Conservation (phyloP, 2,888 invertebrate species). For the Isotomurus palustris region DNA sequence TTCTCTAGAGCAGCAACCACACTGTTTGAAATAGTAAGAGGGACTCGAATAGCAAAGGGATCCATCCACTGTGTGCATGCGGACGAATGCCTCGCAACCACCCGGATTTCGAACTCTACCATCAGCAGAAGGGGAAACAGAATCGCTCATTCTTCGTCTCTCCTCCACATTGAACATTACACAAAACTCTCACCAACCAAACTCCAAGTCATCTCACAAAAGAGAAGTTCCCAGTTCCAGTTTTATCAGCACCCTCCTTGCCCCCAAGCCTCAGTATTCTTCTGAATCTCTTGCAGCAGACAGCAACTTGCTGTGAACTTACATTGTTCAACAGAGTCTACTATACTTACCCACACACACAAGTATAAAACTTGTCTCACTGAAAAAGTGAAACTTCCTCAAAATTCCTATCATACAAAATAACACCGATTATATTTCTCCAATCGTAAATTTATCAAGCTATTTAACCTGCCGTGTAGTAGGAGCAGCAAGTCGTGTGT, state of each 20-base stretch:
- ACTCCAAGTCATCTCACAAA: not conserved
- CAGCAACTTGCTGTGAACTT: slow-evolving; percentile 2
- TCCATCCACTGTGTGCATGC: not conserved
- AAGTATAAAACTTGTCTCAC: too few species aligned
- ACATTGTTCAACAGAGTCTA: too few species aligned
- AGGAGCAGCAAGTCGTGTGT: too few species aligned
- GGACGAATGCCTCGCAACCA: not conserved
- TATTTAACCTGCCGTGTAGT: too few species aligned
- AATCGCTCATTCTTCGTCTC: not conserved
- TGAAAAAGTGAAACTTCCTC: too few species aligned
- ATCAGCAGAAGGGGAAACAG: not conserved
- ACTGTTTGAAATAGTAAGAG: not conserved
- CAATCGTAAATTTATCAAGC: too few species aligned
- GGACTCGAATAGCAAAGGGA: not conserved
- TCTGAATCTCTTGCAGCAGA: slow-evolving; percentile 3
- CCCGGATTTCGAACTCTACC: slow-evolving; percentile 7
- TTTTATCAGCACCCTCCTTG: slow-evolving; percentile 41
- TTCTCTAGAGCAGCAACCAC: not conserved
- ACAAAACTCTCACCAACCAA: slow-evolving; percentile 5
- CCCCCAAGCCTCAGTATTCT: slow-evolving; percentile 38
- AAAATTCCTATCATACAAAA: too few species aligned
- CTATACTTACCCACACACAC: too few species aligned
- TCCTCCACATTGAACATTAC: slow-evolving; percentile 10
- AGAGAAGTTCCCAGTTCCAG: not conserved
- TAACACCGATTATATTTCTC: too few species aligned